These are phyloP conservation scores for Scrobipalpa atriplicella DNA, from an alignment of 2,888 invertebrate genomes.

Conservation along the genomic window DNA sequence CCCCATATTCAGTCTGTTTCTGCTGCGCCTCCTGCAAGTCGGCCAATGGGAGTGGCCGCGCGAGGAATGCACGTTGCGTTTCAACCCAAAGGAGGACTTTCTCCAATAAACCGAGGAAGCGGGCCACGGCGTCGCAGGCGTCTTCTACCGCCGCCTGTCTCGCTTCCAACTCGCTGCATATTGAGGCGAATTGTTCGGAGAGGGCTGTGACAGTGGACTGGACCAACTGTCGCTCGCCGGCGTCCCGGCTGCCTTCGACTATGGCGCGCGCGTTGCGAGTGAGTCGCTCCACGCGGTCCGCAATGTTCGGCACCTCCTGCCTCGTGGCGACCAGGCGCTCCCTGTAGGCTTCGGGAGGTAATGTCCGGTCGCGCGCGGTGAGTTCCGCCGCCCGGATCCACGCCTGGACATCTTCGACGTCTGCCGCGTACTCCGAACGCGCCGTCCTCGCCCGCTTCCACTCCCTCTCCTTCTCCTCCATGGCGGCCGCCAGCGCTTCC, in stretches of 20 bases:
- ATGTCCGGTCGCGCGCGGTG: slow-evolving; percentile 90
- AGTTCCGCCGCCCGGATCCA: slow-evolving; percentile 94
- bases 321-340: slow-evolving; percentile 90
- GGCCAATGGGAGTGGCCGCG: slow-evolving; percentile 89
- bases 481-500: slow-evolving; percentile 89
- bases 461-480: slow-evolving; percentile 95
- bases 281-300: slow-evolving; percentile 90
- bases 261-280: slow-evolving; percentile 90
- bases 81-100: slow-evolving; percentile 92
- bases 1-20: slow-evolving; percentile 93
- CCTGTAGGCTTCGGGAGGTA: slow-evolving; percentile 89
- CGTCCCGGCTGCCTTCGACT: slow-evolving; percentile 90
- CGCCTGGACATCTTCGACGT: slow-evolving; percentile 90
- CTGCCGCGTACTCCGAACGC: slow-evolving; percentile 89
- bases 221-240: slow-evolving; percentile 89
- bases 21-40: slow-evolving; percentile 92
- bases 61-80: slow-evolving; percentile 91
- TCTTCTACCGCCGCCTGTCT: slow-evolving; percentile 93
- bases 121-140: slow-evolving; percentile 93
- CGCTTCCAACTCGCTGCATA: slow-evolving; percentile 91
- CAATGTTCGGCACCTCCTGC: slow-evolving; percentile 86
- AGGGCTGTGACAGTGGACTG: slow-evolving; percentile 89
- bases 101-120: slow-evolving; percentile 92
- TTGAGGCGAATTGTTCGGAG: slow-evolving; percentile 90
- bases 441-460: slow-evolving; percentile 93